Evolutionary conservation across 2,888 invertebrate genomes (phyloP).

Genomic region (Auanema freiburgensis): DNA sequence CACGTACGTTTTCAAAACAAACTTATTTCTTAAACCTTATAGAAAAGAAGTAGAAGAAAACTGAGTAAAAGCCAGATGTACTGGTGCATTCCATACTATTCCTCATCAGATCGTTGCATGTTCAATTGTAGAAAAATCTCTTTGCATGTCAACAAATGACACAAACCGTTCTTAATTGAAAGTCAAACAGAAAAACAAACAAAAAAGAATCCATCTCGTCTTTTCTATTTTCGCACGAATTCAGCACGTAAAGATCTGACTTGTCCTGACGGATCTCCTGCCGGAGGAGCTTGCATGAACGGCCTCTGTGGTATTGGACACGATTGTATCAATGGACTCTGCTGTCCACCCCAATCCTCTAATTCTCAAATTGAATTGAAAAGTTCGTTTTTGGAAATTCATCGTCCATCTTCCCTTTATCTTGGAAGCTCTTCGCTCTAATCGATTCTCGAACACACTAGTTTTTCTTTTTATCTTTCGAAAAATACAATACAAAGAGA

Average conservation of each 20-base stretch:
- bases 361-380: slow-evolving; percentile 6
- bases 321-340: slow-evolving; percentile 47
- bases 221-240: no score
- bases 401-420: neutral
- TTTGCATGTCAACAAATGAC: no score
- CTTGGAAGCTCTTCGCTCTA: neutral
- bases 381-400: slow-evolving; percentile 17
- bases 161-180: no score
- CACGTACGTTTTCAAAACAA: slow-evolving; percentile 29
- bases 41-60: neutral
- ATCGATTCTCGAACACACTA: neutral
- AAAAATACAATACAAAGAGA: neutral
- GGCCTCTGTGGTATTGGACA: slow-evolving; percentile 56
- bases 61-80: neutral
- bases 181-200: no score
- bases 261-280: slow-evolving; percentile 45
- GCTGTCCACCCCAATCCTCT: slow-evolving; percentile 29
- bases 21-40: neutral
- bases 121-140: neutral
- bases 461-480: neutral
- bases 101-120: slow-evolving; percentile 1
- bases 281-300: slow-evolving; percentile 58
- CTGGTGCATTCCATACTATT: neutral
- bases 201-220: no score
- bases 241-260: slow-evolving; percentile 2